Evolutionary conservation across 2,888 invertebrate genomes (phyloP), one percentile per base, ranked within the genome.

Genomic region (Allophyes oxyacanthae): DNA sequence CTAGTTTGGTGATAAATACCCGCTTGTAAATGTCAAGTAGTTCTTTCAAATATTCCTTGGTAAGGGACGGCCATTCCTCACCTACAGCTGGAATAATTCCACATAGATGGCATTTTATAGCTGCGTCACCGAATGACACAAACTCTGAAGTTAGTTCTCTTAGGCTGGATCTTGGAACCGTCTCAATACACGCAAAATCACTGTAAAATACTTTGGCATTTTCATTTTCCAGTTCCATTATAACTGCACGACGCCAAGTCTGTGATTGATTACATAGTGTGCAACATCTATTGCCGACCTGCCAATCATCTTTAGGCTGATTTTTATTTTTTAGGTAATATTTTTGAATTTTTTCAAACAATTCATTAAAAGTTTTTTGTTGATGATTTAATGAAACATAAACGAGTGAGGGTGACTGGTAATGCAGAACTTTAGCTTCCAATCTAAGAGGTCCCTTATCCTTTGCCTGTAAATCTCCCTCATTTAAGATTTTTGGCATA

Each of bases 31-130:
- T 89, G 0, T 88, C 86, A 1, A 96, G 82, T 1, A 95, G 86
- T 10, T 95, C 94, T 40, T 90, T 89, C 0, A 97, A 91, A 65
- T 91, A 95, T 64, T 96, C 95, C 26, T 95, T 95, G 0, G 97
- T 95, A 0, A 95, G 78, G 0, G 91, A 89, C 0, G 95, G 95
- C 96, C 96, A 97, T 20, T 92, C 92, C 0, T 94, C 91, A 0
- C 95, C 96, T 0, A 96, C 96, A 0, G 97, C 96, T 0, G 98
- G 96, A 20, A 91, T 86, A 8, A 98, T 94, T 14, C 96, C 96
- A 1, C 95, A 95, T 45, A 98, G 82, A 79, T 96, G 96, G 63
- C 97, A 96, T 67, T 95, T 95, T 15, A 96, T 90, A 0, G 95
- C 95, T 0, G 95, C 95, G 57, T 95, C 95, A 0, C 95, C 94